phyloP scores from a whole-genome alignment of 2,888 invertebrate species.

The Kuschelorhynchus macadamiae region DNA sequence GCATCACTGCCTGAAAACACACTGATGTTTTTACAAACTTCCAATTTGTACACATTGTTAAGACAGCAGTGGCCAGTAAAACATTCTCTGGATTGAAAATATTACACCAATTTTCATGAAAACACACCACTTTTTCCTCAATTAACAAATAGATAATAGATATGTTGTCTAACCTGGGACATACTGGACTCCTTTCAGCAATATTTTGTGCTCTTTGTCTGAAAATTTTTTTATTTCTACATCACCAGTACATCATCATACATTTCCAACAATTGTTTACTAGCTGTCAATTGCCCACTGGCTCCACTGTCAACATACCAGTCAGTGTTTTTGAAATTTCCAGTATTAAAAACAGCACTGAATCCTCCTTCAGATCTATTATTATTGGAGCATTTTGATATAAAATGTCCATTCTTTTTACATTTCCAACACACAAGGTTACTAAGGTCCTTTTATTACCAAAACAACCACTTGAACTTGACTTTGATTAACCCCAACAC shows the following conservation, averaged over 20 bases:
- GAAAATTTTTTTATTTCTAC: background rate
- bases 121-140: background rate
- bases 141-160: background rate
- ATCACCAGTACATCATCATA: background rate
- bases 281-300: background rate
- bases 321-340: background rate
- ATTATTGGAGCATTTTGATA: background rate
- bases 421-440: background rate
- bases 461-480: background rate
- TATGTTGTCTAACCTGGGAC: background rate
- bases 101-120: background rate
- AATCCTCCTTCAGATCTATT: background rate
- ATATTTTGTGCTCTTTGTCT: background rate
- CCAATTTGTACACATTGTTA: background rate
- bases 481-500: background rate
- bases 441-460: background rate
- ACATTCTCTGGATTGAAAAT: background rate
- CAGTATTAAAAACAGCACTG: background rate
- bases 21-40: background rate
- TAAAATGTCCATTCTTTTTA: background rate
- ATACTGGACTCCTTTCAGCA: background rate
- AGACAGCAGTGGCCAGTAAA: background rate
- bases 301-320: background rate
- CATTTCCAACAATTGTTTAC: background rate
- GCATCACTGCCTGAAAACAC: background rate